Percentiles rank a stretch among this genome's conserved stretches.
Evolutionary conservation across 37 sponge, comb jelly and placozoan genomes (phyloP).

Genomic region (Theonella swinhoei): DNA sequence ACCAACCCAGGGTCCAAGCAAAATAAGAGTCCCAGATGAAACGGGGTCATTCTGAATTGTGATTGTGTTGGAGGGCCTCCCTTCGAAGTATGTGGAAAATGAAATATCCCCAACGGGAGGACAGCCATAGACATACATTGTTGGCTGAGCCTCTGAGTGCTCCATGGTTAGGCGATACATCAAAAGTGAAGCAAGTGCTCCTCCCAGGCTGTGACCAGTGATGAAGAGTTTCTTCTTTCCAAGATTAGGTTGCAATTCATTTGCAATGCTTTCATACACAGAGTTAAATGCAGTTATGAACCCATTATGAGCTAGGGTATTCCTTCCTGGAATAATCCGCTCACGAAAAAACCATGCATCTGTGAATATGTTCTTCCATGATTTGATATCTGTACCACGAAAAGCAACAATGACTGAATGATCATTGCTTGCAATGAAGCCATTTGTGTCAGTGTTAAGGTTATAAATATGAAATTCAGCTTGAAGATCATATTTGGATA

Average conservation of each 20-base stretch:
- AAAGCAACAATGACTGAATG: conserved; percentile 4
- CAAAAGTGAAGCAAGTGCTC: too few species aligned
- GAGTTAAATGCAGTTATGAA: conserved; percentile 7
- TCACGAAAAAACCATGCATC: neutral
- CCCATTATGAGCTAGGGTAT: neutral
- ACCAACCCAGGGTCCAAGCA: too few species aligned
- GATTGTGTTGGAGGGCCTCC: too few species aligned
- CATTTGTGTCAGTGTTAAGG: conserved; percentile 6
- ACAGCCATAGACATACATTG: too few species aligned
- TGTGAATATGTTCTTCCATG: neutral
- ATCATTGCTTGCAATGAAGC: conserved; percentile 3
- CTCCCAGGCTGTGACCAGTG: neutral
- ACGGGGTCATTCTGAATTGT: too few species aligned
- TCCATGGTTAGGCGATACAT: too few species aligned
- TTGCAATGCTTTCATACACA: neutral
- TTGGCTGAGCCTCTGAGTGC: too few species aligned
- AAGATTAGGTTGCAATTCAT: neutral
- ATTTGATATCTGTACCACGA: neutral
- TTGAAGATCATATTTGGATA: too few species aligned
- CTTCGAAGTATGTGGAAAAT: too few species aligned
- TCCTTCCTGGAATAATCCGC: neutral
- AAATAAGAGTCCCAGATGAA: too few species aligned
- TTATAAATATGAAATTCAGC: conserved; percentile 27
- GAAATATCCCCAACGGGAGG: too few species aligned
- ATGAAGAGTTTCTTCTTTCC: conserved; percentile 15